Percentiles rank a stretch among this genome's conserved stretches.
phyloP scores from a whole-genome alignment of 2,888 invertebrate genomes.

The Agrochola macilenta region DNA sequence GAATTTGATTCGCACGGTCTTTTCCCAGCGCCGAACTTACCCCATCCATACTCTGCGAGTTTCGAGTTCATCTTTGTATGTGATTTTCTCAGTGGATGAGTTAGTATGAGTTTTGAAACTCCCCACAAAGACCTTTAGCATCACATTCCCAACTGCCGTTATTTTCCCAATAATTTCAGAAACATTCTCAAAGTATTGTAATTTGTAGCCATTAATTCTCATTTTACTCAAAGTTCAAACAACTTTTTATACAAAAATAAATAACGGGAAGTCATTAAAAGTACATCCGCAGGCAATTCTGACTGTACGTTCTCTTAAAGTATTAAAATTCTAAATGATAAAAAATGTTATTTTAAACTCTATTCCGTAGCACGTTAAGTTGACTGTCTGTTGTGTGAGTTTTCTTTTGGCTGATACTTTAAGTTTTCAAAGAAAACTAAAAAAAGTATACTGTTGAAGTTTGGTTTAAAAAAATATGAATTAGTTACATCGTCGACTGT shows the following conservation, averaged over 20 bases:
- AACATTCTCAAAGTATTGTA: constrained; percentile 40
- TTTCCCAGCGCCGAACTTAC: not conserved
- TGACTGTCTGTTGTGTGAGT: constrained; percentile 55
- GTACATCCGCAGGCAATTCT: constrained; percentile 65
- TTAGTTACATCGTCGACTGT: constrained; percentile 52
- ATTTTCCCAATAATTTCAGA: constrained; percentile 18
- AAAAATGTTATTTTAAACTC: constrained; percentile 66
- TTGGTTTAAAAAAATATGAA: constrained; percentile 58
- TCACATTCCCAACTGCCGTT: constrained; percentile 21
- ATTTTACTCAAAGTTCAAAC: constrained; percentile 56
- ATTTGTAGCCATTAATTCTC: constrained; percentile 58
- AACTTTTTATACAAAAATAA: constrained; percentile 61
- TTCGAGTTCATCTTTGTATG: not conserved
- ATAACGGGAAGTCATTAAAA: constrained; percentile 64
- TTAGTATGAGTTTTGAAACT: constrained; percentile 6
- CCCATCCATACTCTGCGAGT: not conserved
- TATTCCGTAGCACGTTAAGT: constrained; percentile 64
- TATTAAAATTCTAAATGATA: constrained; percentile 62
- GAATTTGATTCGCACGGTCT: not conserved
- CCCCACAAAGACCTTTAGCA: not conserved
- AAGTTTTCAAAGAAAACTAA: constrained; percentile 69
- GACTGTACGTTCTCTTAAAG: constrained; percentile 60
- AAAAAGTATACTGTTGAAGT: constrained; percentile 60
- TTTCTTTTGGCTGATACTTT: constrained; percentile 56
- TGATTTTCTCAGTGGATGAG: not conserved